Evolutionary conservation across 2,797 vertebrate genomes (phyloP).

Genomic region (Notamacropus eugenii): DNA sequence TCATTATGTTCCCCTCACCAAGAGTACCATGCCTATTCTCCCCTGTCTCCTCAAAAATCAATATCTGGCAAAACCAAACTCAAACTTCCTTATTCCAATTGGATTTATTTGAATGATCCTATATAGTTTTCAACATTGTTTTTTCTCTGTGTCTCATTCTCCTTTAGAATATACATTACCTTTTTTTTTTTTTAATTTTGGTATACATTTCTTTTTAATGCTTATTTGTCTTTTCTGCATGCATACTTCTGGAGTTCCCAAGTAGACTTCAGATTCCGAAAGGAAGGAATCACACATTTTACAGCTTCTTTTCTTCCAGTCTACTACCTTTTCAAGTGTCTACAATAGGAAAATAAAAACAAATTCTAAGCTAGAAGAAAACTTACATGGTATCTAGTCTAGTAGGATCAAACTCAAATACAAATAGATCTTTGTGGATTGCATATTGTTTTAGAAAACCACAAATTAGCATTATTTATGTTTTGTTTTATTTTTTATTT

Average conservation of each 20-base stretch:
- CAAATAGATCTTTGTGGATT: not conserved
- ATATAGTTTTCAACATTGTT: not conserved
- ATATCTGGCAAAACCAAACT: not conserved
- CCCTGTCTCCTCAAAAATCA: not conserved
- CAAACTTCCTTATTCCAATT: not conserved
- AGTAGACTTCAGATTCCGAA: not conserved
- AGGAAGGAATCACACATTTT: not conserved
- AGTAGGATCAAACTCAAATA: not conserved
- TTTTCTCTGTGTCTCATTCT: not conserved
- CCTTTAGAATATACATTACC: not conserved
- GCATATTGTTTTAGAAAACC: not conserved
- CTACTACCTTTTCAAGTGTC: not conserved
- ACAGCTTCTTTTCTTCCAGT: not conserved
- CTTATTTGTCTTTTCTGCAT: not conserved
- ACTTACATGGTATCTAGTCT: not conserved
- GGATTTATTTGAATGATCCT: not conserved
- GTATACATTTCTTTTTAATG: not conserved
- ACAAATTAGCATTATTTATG: not conserved
- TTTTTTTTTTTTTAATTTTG: not conserved
- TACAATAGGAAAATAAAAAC: not conserved
- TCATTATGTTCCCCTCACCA: not conserved
- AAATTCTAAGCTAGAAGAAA: not conserved
- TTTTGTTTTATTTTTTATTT: not conserved
- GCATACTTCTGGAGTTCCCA: not conserved
- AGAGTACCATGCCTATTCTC: not conserved